Conservation (phyloP, 2,797 vertebrate genomes). For the Pangasius djambal region DNA sequence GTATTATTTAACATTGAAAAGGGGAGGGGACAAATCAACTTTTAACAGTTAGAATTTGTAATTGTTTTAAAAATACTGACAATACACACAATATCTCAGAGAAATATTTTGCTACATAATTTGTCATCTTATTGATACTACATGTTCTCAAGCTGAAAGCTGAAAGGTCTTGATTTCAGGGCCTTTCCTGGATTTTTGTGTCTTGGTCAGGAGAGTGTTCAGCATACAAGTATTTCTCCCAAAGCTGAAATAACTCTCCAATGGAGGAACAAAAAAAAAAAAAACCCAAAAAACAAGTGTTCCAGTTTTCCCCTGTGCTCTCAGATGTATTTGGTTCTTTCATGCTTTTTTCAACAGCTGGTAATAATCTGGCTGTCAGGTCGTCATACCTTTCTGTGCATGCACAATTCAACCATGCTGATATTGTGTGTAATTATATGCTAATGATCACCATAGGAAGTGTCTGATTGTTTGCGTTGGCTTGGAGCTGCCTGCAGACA, state of each 20-base stretch:
- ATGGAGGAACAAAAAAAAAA: conserved; percentile 58
- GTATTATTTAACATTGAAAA: not conserved
- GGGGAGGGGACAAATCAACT: not conserved
- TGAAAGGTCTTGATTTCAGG: not conserved
- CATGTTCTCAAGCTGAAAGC: not conserved
- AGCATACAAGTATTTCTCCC: not conserved
- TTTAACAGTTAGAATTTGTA: not conserved
- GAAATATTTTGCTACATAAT: not conserved
- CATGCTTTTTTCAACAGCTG: conserved; percentile 33
- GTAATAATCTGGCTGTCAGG: conserved; percentile 16
- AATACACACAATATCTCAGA: too few species aligned
- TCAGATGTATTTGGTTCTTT: conserved; percentile 31
- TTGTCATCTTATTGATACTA: not conserved
- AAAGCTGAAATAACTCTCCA: conserved; percentile 51
- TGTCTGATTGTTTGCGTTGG: conserved; percentile 26
- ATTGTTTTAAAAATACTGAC: not conserved
- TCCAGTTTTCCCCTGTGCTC: conserved; percentile 47
- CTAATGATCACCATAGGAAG: conserved; percentile 5
- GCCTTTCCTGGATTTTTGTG: not conserved
- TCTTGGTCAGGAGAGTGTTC: not conserved
- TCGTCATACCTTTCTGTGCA: not conserved
- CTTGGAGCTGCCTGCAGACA: conserved; percentile 34
- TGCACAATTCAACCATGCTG: not conserved
- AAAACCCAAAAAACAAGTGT: conserved; percentile 31
- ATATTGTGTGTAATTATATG: conserved; percentile 36